A percentile compares a stretch with the other conserved stretches of the same genome.
These are phyloP conservation scores for Brachirus orientalis DNA, from an alignment of 2,113 vertebrate species.

Conservation along the genomic window DNA sequence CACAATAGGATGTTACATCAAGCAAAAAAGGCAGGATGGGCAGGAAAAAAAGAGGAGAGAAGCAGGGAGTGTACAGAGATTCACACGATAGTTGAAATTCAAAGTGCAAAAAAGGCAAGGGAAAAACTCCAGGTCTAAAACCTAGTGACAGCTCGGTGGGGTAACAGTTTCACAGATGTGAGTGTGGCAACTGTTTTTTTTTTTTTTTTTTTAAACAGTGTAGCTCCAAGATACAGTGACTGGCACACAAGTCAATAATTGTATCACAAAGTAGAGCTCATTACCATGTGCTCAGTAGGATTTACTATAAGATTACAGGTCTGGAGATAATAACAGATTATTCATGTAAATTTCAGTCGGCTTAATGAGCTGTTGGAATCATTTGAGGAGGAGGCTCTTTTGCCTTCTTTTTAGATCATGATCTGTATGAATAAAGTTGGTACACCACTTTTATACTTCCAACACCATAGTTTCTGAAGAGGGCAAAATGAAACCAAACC, in stretches of 20 bases:
- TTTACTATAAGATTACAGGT: neutral
- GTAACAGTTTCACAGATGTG: neutral
- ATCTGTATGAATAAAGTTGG: neutral
- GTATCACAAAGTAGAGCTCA: neutral
- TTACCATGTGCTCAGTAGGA: neutral
- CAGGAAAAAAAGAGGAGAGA: too few species aligned
- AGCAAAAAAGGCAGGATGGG: too few species aligned
- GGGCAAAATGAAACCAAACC: neutral
- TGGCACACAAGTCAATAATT: neutral
- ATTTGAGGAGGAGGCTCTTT: neutral
- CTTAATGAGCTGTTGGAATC: constrained; percentile 27
- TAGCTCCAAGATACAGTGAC: neutral
- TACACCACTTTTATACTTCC: neutral
- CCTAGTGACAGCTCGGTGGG: neutral
- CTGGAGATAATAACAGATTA: constrained; percentile 3
- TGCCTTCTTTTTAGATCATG: neutral
- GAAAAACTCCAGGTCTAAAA: neutral
- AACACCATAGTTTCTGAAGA: neutral
- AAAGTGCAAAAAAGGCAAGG: neutral
- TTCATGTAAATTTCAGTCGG: constrained; percentile 6
- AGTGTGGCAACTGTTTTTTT: neutral
- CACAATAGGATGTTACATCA: too few species aligned
- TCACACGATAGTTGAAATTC: too few species aligned
- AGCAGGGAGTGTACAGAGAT: too few species aligned
- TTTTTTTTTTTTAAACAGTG: too few species aligned